A percentile compares a stretch with the other conserved stretches of the same genome.
phyloP scores from a whole-genome alignment of 1,140 invertebrate species.

The Xylocopa sonorina region DNA sequence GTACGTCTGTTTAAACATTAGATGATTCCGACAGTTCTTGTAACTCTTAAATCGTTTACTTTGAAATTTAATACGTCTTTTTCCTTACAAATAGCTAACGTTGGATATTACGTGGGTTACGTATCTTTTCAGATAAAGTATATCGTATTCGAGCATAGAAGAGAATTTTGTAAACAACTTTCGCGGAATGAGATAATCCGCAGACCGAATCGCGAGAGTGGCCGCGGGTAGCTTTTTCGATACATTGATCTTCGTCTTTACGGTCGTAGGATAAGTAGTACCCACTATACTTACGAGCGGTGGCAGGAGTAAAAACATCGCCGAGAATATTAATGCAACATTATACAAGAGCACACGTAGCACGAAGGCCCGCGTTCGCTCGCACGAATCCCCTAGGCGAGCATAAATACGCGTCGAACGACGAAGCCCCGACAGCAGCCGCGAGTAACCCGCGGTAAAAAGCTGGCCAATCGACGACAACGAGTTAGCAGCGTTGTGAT shows the following conservation, averaged over 20 bases:
- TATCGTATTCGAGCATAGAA: too few relatives aligned
- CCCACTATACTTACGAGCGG: not conserved
- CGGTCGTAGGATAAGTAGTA: not conserved
- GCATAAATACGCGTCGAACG: conserved; percentile 11
- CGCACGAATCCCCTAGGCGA: conserved; percentile 8
- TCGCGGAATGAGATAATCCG: too few relatives aligned
- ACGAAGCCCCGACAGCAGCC: not conserved
- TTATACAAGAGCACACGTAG: not conserved
- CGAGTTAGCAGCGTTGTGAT: conserved; percentile 2
- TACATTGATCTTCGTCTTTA: not conserved
- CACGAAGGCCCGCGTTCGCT: not conserved
- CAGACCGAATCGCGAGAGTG: too few relatives aligned
- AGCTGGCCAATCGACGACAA: conserved; percentile 1
- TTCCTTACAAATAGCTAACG: not conserved
- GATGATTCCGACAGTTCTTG: not conserved
- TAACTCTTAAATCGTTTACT: not conserved
- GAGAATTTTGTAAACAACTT: not conserved
- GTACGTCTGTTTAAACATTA: not conserved
- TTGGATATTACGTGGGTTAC: too few relatives aligned
- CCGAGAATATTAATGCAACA: not conserved
- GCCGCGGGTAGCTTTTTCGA: not conserved
- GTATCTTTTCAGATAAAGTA: too few relatives aligned
- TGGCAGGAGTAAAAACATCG: not conserved
- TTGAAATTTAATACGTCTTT: not conserved
- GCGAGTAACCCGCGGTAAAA: conserved; percentile 17